These are phyloP conservation scores for Rhineura floridana DNA, from an alignment of 2,113 vertebrate genomes.

Conservation along the genomic window DNA sequence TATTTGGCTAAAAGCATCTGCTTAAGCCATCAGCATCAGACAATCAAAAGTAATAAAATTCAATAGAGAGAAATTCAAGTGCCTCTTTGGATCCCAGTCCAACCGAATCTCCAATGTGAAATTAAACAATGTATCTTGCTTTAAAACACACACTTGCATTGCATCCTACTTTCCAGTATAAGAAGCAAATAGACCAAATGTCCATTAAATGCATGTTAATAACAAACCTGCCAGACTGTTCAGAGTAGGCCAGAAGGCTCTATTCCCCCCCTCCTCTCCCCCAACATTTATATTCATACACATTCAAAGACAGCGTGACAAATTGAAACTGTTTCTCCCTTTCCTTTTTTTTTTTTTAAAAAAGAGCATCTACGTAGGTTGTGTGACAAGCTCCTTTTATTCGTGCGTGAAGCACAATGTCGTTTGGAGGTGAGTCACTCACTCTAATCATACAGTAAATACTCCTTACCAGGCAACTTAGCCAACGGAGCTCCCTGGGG, in stretches of 20 bases:
- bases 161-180: constrained; percentile 29
- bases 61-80: not conserved
- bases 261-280: not conserved
- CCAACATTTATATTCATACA: constrained; percentile 25
- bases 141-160: constrained; percentile 24
- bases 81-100: not conserved
- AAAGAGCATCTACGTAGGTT: constrained; percentile 22
- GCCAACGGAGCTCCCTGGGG: constrained; percentile 74
- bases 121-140: not conserved
- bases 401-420: constrained; percentile 73
- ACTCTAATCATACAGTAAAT: constrained; percentile 71
- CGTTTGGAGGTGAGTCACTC: constrained; percentile 85
- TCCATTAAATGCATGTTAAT: not conserved
- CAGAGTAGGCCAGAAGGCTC: not conserved
- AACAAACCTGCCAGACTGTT: not conserved
- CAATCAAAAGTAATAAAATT: not conserved
- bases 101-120: not conserved
- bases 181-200: constrained; percentile 13
- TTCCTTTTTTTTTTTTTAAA: not conserved
- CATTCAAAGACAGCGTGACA: not conserved
- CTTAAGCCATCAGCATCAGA: not conserved
- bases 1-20: not conserved
- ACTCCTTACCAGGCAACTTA: constrained; percentile 81
- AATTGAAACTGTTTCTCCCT: constrained; percentile 17
- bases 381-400: constrained; percentile 53